Evolutionary conservation across 2,113 vertebrate species (phyloP), one percentile per base, ranked within the genome.

Genomic region (Proterorhinus semilunaris): DNA sequence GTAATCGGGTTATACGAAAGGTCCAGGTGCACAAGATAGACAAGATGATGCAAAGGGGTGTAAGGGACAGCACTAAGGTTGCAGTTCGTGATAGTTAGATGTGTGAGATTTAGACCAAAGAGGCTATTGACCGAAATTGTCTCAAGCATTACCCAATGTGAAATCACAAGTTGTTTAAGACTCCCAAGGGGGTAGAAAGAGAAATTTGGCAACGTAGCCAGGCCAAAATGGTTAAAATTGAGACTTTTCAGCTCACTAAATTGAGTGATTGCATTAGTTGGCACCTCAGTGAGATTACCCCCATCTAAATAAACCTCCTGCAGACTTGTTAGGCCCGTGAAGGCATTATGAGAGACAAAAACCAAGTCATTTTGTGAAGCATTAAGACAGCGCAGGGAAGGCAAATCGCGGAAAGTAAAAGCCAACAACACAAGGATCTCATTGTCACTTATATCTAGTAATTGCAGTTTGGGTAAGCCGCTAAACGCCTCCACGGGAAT

Each of bases 1-100:
- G 89, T 87, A 68, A 96, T 95, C 7, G 95, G 95, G 71, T 96
- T 96, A 78, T 91, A 90, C 2, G 95, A 96, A 0, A 97, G 91
- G 61, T 97, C 94, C 44, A 97, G 85, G 72, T 81, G 87, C 5
- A 84, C 52, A 6, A 96, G 94, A 82, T 95, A 94, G 10, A 91
- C 93, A 43, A 96, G 88, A 76, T 93, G 94, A 58, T 84, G 72
- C 13, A 96, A 71, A 0, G 95, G 84, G 15, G 87, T 76, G 68
- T 91, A 92, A 12, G 95, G 95, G 5, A 96, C 86, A 0, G 86
- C 59, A 16, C 75, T 94, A 42, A 97, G 91, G 45, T 94, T 95
- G 77, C 93, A 93, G 64, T 83, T 79, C 55, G 81, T 93, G 46
- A 96, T 83, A 7, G 92, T 91, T 10, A 97, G 82, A 47, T 91